Conservation (phyloP, 1,140 invertebrate genomes). For the Drosophila malerkotliana region DNA sequence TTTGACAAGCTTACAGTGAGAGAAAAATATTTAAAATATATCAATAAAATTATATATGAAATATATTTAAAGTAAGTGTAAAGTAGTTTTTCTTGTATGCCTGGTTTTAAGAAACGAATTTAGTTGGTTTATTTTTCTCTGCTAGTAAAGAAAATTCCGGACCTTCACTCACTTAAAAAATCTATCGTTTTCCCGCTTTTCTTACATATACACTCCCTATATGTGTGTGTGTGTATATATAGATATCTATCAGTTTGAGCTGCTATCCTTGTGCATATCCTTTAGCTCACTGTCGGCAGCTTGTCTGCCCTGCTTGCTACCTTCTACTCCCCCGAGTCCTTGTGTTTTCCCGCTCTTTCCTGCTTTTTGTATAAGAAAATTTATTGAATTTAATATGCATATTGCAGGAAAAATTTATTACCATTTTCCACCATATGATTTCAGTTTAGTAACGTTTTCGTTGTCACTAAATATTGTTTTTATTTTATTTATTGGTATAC, state of each 20-base stretch:
- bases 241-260: constrained; percentile 59
- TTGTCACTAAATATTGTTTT: constrained; percentile 59
- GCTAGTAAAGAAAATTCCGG: neutral
- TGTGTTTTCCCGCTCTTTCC: constrained; percentile 4
- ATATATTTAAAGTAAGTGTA: no score
- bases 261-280: constrained; percentile 54
- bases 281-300: constrained; percentile 54
- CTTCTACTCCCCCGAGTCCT: constrained; percentile 3
- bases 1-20: constrained; percentile 35
- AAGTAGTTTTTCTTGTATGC: no score
- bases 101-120: no score
- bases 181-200: constrained; percentile 21
- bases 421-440: constrained; percentile 46
- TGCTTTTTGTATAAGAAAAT: constrained; percentile 42
- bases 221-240: constrained; percentile 1
- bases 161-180: constrained; percentile 24
- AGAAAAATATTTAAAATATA: neutral
- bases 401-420: constrained; percentile 69
- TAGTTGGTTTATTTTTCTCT: neutral
- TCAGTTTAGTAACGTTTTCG: constrained; percentile 12
- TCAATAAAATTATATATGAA: neutral
- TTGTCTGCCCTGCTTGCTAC: constrained; percentile 24
- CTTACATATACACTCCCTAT: constrained; percentile 17
- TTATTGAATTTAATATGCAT: constrained; percentile 82
- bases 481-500: no score